A percentile compares a stretch with the other conserved stretches of the same genome.
Evolutionary conservation across 2,113 vertebrate genomes (phyloP).

Genomic region (Lasiurus borealis): DNA sequence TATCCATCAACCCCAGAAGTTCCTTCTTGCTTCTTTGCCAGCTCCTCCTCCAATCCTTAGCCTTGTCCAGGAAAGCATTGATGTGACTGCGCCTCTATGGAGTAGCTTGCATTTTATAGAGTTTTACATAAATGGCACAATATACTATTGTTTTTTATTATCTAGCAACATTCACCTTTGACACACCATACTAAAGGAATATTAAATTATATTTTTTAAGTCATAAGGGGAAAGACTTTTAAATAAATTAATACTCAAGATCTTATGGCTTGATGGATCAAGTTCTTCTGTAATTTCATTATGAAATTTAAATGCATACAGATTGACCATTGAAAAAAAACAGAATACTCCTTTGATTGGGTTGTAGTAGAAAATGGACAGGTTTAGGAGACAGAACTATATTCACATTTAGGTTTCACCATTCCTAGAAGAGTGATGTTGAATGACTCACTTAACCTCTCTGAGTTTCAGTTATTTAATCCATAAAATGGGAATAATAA

Average conservation of each 20-base stretch:
- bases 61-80: not conserved
- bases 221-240: not conserved
- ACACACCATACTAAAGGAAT: not conserved
- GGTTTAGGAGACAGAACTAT: not conserved
- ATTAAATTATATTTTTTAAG: not conserved
- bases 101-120: constrained; percentile 34
- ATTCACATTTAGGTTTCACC: constrained; percentile 7
- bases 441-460: constrained; percentile 27
- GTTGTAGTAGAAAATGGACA: constrained; percentile 1
- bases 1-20: not conserved
- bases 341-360: not conserved
- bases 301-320: not conserved
- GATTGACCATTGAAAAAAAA: not conserved
- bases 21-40: not conserved
- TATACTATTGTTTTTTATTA: constrained; percentile 1
- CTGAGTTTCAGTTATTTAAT: constrained; percentile 50
- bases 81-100: not conserved
- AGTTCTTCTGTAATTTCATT: constrained; percentile 8
- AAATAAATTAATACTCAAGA: constrained; percentile 4
- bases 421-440: not conserved
- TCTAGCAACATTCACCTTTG: not conserved
- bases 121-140: not conserved
- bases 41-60: not conserved
- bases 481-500: constrained; percentile 57
- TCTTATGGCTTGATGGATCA: not conserved